A percentile compares a stretch with the other conserved stretches of the same genome.
phyloP scores from a whole-genome alignment of 2,113 vertebrate genomes.

The Polyodon spathula region DNA sequence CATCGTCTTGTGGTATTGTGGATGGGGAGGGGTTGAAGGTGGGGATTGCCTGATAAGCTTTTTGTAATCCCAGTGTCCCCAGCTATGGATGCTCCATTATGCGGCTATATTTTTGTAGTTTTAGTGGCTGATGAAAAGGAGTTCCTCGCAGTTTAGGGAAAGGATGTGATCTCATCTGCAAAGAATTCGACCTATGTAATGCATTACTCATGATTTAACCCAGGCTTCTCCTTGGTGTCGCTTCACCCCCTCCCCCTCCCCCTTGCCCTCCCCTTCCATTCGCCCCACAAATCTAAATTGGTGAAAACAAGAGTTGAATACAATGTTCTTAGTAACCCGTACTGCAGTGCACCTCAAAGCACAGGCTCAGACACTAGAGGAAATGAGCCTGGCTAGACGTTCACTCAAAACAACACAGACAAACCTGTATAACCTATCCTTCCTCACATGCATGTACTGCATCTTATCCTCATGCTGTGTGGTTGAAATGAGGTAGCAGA shows the following conservation, averaged over 20 bases:
- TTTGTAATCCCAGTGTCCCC: conserved; percentile 20
- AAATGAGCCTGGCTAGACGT: conserved; percentile 47
- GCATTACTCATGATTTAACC: conserved; percentile 72
- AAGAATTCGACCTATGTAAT: conserved; percentile 83
- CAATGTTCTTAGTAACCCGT: conserved; percentile 33
- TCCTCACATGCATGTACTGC: conserved; percentile 41
- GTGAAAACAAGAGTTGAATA: conserved; percentile 22
- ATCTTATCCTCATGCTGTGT: too few relatives aligned
- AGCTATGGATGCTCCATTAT: conserved; percentile 34
- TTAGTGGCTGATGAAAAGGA: conserved; percentile 49
- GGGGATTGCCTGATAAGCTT: too few relatives aligned
- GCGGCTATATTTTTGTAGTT: conserved; percentile 40
- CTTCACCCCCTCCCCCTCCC: conserved; percentile 32
- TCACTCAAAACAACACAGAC: conserved; percentile 25
- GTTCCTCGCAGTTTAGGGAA: conserved; percentile 67
- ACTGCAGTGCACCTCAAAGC: conserved; percentile 36
- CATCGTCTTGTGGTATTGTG: too few relatives aligned
- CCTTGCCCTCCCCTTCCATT: conserved; percentile 27
- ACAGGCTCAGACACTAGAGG: conserved; percentile 36
- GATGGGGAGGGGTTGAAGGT: too few relatives aligned
- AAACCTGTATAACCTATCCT: conserved; percentile 33
- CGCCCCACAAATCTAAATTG: too few relatives aligned
- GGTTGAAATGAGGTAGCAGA: too few relatives aligned
- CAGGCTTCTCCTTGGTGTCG: conserved; percentile 66
- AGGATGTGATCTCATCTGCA: conserved; percentile 84